Evolutionary conservation across 2,113 vertebrate species (phyloP).

Genomic region (Microtus pennsylvanicus): DNA sequence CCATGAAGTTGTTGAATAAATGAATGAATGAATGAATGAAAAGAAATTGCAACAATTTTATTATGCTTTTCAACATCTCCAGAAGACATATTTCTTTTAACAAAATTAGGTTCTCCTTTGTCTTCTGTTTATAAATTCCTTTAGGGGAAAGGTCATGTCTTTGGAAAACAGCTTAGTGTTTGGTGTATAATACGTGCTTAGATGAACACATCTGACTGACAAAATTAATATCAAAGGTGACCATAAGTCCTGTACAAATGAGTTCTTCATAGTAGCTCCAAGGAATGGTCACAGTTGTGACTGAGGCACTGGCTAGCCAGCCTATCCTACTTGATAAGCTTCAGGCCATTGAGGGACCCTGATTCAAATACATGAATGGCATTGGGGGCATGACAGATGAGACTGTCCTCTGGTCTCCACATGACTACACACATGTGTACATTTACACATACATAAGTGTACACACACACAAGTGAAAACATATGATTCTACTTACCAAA

Average conservation of each 20-base stretch:
- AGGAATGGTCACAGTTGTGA: not conserved
- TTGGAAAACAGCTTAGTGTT: not conserved
- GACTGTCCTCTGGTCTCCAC: not conserved
- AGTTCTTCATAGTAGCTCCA: not conserved
- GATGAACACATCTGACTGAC: not conserved
- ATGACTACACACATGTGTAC: not conserved
- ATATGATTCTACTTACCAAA: not conserved
- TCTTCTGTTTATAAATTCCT: not conserved
- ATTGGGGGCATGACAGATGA: too few species aligned
- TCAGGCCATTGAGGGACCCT: not conserved
- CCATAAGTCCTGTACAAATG: slow-evolving; percentile 32
- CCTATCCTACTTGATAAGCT: not conserved
- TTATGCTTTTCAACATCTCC: not conserved
- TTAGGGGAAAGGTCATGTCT: not conserved
- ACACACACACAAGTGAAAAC: not conserved
- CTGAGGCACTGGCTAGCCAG: not conserved
- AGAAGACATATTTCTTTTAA: not conserved
- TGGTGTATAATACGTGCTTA: not conserved
- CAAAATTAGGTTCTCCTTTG: not conserved
- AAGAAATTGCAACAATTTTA: not conserved
- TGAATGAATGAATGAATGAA: not conserved
- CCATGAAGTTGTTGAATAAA: not conserved
- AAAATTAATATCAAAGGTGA: not conserved
- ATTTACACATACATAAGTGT: not conserved
- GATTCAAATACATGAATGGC: too few species aligned